A percentile compares a stretch with the other conserved stretches of the same genome.
Conservation (phyloP, 2,888 invertebrate species). For the Drosophila eohydei region DNA sequence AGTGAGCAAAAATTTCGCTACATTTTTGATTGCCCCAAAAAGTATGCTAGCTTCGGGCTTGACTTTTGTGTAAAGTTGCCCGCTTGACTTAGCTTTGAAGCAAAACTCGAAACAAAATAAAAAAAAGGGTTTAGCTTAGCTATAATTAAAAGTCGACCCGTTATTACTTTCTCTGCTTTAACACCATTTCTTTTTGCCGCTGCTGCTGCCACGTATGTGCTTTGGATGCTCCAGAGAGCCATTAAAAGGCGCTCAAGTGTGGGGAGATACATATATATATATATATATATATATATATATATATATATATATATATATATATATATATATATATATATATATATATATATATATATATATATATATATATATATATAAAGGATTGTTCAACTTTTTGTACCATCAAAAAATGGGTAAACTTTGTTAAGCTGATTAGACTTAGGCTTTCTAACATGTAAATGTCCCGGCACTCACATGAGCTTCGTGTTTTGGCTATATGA, state of each 20-base stretch:
- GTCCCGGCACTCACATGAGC: conserved; percentile 16
- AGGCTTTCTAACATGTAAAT: conserved; percentile 37
- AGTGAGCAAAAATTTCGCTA: conserved; percentile 32
- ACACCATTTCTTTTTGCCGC: conserved; percentile 21
- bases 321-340: conserved; percentile 31
- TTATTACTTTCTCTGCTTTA: conserved; percentile 50
- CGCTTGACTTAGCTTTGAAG: conserved; percentile 22
- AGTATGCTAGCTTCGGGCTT: conserved; percentile 38
- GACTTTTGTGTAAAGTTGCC: conserved; percentile 34
- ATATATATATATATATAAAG: conserved; percentile 31
- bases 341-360: conserved; percentile 32
- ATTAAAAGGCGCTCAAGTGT: conserved; percentile 70
- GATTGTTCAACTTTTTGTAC: conserved; percentile 66
- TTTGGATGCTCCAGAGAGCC: conserved; percentile 68
- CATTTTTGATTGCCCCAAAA: conserved; percentile 65
- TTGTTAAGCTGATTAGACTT: conserved; percentile 65
- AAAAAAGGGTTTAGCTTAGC: conserved; percentile 55
- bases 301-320: conserved; percentile 29
- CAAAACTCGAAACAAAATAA: conserved; percentile 24
- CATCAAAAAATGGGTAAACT: conserved; percentile 48
- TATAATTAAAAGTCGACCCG: conserved; percentile 69
- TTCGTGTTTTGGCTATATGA: neutral
- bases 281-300: conserved; percentile 35
- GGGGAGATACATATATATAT: conserved; percentile 14
- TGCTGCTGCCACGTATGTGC: conserved; percentile 53